phyloP scores from a whole-genome alignment of 2,888 invertebrate genomes.

The Ethmia dodecea region DNA sequence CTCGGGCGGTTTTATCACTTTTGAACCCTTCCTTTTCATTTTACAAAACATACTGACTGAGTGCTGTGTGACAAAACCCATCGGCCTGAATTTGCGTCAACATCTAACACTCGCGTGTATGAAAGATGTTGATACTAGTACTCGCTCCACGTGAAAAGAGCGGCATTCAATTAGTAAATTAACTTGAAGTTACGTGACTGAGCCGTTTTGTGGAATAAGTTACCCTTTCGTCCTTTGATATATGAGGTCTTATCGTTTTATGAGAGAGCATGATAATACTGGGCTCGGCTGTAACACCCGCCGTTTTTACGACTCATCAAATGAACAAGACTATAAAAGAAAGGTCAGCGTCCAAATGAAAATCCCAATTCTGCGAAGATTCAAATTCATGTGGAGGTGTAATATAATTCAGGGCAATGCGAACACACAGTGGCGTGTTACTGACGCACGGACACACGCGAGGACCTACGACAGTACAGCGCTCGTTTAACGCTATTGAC shows the following conservation, averaged over 20 bases:
- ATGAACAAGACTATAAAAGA: constrained; percentile 5
- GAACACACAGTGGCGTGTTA: constrained; percentile 12
- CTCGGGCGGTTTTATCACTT: too few species aligned
- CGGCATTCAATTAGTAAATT: constrained; percentile 36
- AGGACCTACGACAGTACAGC: constrained; percentile 25
- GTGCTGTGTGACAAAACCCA: constrained; percentile 13
- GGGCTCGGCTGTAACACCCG: constrained; percentile 7
- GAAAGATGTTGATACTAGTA: constrained; percentile 6
- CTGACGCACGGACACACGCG: constrained; percentile 15
- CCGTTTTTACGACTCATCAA: constrained; percentile 8
- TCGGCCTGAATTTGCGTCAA: constrained; percentile 13
- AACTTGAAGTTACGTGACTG: constrained; percentile 36
- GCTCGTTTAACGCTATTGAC: constrained; percentile 25
- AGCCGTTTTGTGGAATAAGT: constrained; percentile 23
- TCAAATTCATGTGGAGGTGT: not conserved
- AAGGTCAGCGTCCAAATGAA: constrained; percentile 7
- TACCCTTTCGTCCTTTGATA: too few species aligned
- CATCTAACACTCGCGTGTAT: constrained; percentile 6
- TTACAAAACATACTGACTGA: too few species aligned
- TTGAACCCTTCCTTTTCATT: too few species aligned
- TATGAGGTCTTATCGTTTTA: too few species aligned
- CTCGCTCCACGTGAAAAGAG: constrained; percentile 6
- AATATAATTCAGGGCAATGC: constrained; percentile 1
- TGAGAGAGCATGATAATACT: not conserved
- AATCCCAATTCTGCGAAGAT: constrained; percentile 3